Evolutionary conservation across 1,140 invertebrate genomes (phyloP).

Genomic region (Gonatopus flavifemur): DNA sequence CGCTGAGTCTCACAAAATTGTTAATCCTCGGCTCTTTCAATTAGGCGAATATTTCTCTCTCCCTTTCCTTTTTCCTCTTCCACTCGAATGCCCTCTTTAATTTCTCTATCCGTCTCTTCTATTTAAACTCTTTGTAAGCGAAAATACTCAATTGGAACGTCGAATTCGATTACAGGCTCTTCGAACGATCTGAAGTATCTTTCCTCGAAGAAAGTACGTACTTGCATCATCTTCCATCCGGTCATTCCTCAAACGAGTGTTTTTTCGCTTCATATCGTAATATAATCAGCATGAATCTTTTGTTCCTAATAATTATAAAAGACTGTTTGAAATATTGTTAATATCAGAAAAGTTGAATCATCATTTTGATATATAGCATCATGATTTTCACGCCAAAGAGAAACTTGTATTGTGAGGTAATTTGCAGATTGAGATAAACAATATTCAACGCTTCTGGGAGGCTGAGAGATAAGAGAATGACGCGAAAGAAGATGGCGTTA

Average conservation of each 20-base stretch:
- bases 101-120: conserved; percentile 22
- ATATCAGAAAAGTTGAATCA: no score
- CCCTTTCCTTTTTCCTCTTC: conserved; percentile 12
- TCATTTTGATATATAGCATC: no score
- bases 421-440: no score
- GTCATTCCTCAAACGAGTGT: conserved; percentile 24
- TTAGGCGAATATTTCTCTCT: conserved; percentile 33
- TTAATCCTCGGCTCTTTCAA: conserved; percentile 57
- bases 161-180: conserved; percentile 54
- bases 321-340: no score
- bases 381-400: no score
- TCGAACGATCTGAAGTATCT: conserved; percentile 57
- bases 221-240: conserved; percentile 1
- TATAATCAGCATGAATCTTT: no score
- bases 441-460: no score
- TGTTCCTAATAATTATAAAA: no score
- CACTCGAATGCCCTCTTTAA: conserved; percentile 9
- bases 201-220: conserved; percentile 35
- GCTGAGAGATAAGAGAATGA: no score
- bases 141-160: conserved; percentile 56
- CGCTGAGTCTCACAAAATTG: conserved; percentile 56
- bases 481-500: no score
- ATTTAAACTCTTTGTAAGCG: conserved; percentile 53
- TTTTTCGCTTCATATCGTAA: conserved; percentile 3
- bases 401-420: no score